A percentile compares a stretch with the other conserved stretches of the same genome.
phyloP scores from a whole-genome alignment of 30 jellyfish, hydroid and myxozoan species.

The Sanderia malayensis region DNA sequence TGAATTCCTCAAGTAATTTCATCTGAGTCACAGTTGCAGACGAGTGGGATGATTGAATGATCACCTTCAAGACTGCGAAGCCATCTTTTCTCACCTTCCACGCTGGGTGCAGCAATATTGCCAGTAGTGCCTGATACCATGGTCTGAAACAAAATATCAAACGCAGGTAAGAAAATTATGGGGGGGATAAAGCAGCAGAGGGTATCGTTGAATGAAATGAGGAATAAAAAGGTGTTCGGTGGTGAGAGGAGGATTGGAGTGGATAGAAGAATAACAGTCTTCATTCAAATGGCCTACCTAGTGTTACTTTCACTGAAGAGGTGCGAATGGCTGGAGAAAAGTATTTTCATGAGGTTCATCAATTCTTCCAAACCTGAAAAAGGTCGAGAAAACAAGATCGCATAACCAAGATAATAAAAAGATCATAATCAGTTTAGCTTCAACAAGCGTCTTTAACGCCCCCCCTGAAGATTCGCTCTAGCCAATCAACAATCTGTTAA shows the following conservation, averaged over 20 bases:
- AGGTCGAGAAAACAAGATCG: too few species aligned
- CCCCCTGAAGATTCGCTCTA: neutral
- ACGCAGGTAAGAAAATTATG: too few species aligned
- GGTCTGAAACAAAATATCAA: constrained; percentile 38
- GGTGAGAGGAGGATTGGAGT: neutral
- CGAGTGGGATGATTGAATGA: constrained; percentile 16
- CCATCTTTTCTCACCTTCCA: constrained; percentile 55
- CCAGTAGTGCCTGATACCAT: constrained; percentile 84
- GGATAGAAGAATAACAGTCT: neutral
- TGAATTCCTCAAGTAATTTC: constrained; percentile 16
- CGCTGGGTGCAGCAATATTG: constrained; percentile 60
- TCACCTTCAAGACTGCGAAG: constrained; percentile 30
- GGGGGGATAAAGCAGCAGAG: too few species aligned
- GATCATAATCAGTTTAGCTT: neutral
- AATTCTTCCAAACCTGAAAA: constrained; percentile 52
- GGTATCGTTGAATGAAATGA: too few species aligned
- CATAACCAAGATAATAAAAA: neutral
- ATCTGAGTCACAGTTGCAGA: constrained; percentile 17
- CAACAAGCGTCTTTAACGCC: neutral
- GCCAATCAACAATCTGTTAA: neutral
- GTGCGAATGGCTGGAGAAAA: constrained; percentile 47
- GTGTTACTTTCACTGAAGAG: constrained; percentile 36
- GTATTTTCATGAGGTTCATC: constrained; percentile 20
- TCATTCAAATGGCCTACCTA: constrained; percentile 25
- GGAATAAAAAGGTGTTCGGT: neutral